Conservation (phyloP, 2,113 vertebrate species). For the Nothoprocta perdicaria region DNA sequence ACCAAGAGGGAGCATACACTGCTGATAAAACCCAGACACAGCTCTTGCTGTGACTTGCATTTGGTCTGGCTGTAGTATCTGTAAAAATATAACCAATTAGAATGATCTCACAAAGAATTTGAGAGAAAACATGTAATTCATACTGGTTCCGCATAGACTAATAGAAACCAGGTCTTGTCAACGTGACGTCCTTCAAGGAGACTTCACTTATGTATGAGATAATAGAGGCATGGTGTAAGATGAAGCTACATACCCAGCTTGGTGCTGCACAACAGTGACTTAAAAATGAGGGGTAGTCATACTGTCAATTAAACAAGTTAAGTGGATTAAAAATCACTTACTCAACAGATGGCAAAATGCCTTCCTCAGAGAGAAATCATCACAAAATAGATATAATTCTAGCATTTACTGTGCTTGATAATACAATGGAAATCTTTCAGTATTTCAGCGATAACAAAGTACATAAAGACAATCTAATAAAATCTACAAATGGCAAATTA, state of each 20-base stretch:
- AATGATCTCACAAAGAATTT: background rate
- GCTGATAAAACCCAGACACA: background rate
- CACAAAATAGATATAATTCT: background rate
- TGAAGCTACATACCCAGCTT: background rate
- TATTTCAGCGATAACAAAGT: background rate
- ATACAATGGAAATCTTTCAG: background rate
- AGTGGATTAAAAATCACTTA: background rate
- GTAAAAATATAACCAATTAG: background rate
- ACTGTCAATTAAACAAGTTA: background rate
- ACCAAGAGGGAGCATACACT: background rate
- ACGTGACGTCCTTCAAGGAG: accelerated
- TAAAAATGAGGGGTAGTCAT: background rate
- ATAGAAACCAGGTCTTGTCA: background rate
- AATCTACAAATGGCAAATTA: background rate
- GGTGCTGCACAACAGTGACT: background rate
- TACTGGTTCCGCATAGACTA: background rate
- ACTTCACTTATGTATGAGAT: background rate
- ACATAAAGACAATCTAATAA: background rate
- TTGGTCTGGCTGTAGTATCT: background rate
- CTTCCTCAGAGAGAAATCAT: background rate
- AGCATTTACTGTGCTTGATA: background rate
- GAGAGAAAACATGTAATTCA: background rate
- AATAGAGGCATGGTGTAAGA: background rate
- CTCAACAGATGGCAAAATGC: background rate
- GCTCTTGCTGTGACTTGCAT: accelerated